Evolutionary conservation across 2,888 invertebrate species (phyloP), one percentile per base, ranked within the genome.

Genomic region (Calameuta filiformis): DNA sequence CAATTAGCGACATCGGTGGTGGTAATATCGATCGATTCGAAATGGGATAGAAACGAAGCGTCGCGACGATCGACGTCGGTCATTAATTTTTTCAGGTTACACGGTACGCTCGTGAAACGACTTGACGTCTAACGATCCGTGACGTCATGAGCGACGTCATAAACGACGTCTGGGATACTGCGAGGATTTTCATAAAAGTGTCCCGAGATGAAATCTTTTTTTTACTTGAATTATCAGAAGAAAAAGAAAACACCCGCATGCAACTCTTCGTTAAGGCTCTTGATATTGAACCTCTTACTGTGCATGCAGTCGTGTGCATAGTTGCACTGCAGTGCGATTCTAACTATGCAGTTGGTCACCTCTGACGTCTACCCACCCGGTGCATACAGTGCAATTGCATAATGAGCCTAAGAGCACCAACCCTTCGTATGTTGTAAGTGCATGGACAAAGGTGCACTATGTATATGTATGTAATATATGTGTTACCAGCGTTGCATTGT

Each of bases 361-460:
- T n/a, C 71, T 71, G 71, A 34, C 71, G 71, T 71, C 12, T 23
- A 9, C 56, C 56, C 12, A 33, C 69, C 12, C 33, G 71, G 33
- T 34, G 71, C 31, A 34, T 23, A 71, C 71, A 34, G 71, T 71
- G 71, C 71, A 71, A 31, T 31, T 31, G 71, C 23, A 71, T 34
- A 34, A 71, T 33, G 71, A 71, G 71, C 71, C 71, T 71, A 31
- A 71, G 71, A 71, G 71, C 71, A 23, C 71, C 34, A 31, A 15
- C 71, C 71, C 34, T 71, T 12, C 3, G 12, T 71, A 31, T 4
- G 71, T 77, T 81, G 83, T 82, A 81, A 84, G 80, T 81, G 81
- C 82, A 82, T 76, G 83, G 85, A 87, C 86, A 87, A 87, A 87
- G 84, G 87, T 78, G 81, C 80, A 81, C 82, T 78, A 80, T 80